These are phyloP conservation scores for Strongylocentrotus purpuratus DNA, from an alignment of 35 echinoderm and acorn worm genomes.

Conservation along the genomic window DNA sequence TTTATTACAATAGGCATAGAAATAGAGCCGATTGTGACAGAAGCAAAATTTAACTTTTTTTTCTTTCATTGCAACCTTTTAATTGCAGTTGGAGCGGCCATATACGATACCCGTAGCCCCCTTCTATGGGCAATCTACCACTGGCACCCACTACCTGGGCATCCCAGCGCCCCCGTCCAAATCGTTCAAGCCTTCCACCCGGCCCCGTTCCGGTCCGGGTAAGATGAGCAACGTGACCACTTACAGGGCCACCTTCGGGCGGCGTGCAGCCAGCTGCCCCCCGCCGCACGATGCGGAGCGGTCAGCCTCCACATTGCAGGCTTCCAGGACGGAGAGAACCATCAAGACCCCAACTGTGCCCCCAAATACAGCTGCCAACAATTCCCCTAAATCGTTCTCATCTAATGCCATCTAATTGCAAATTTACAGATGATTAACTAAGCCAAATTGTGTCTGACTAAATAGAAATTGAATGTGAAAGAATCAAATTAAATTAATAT, in stretches of 20 bases:
- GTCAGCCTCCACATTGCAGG: background rate
- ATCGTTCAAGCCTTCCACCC: constrained; percentile 62
- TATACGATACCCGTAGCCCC: constrained; percentile 73
- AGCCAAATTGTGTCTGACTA: background rate
- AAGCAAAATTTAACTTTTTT: background rate
- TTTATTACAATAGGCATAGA: too few relatives aligned
- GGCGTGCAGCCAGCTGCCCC: constrained; percentile 77
- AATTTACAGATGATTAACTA: background rate
- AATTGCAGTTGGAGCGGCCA: constrained; percentile 62
- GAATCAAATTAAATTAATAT: too few relatives aligned
- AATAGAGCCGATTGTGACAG: background rate
- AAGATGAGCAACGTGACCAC: constrained; percentile 53
- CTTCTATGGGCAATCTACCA: constrained; percentile 75
- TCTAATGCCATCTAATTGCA: background rate
- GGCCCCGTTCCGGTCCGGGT: constrained; percentile 72
- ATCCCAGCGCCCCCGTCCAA: constrained; percentile 67
- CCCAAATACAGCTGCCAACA: background rate
- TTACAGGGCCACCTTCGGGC: constrained; percentile 47
- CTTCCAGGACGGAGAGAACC: background rate
- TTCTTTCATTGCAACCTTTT: background rate
- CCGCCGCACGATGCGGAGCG: background rate
- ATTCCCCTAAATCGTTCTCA: background rate
- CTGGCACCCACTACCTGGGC: constrained; percentile 76
- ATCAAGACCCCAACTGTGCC: background rate
- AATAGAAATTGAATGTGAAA: background rate